Base-by-base conservation (phyloP, 1,140 invertebrate species). In the Gryllus bimaculatus region DNA sequence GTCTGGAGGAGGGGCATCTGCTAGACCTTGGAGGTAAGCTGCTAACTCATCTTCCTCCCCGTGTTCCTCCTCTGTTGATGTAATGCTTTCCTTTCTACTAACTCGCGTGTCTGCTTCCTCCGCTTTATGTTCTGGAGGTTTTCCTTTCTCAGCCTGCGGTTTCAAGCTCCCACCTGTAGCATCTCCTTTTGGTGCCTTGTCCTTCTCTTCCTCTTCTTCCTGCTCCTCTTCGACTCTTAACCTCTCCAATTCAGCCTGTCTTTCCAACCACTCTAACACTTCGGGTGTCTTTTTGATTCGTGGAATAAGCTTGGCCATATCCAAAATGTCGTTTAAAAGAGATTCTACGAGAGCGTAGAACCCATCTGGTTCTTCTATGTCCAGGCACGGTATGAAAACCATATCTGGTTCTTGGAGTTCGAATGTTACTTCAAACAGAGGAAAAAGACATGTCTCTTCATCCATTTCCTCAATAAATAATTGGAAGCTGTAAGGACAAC, bases 381-480 rank as follows among this genome's bases (percentile, higher is more conserved):
- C 89, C 48, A 93, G 83, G 8, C 89, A 89, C 0, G 92, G 92
- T 20, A 87, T 83, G 82, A 91, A 93, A 13, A 89, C 84, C 49
- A 94, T 89, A 47, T 89, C 86, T 0, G 89, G 89, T 26, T 90
- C 88, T 75, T 89, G 86, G 6, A 94, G 85, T 81, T 90, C 88
- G 80, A 94, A 86, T 47, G 88, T 85, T 47, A 93, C 88, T 84
- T 93, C 90, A 74, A 91, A 90, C 0, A 91, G 85, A 0, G 90
- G 89, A 7, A 78, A 79, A 12, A 84, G 81, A 18, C 82, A 80
- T 20, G 79, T 80, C 81, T 82, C 86, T 79, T 81, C 85, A 85
- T 84, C 85, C 80, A 83, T 90, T 82, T 88, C 87, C 82, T 83
- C 85, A 6, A 86, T 87, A 15, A 89, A 83, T 76, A 87, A 86